Evolutionary conservation across 2,888 invertebrate species (phyloP), one percentile per base, ranked within the genome.

Genomic region (Ennomos fuscantarius): DNA sequence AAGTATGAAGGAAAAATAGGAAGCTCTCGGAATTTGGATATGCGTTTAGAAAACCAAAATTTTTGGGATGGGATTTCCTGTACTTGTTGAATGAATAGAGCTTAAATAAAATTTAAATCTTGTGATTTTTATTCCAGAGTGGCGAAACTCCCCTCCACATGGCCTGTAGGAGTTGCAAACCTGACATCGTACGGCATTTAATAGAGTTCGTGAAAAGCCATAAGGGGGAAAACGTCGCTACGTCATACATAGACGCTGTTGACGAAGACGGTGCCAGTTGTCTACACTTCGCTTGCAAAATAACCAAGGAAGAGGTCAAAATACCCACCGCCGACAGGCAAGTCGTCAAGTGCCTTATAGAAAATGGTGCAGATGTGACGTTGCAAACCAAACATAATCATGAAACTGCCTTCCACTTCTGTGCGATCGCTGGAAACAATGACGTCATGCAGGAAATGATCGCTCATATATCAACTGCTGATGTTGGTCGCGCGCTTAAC

Each of bases 81-180:
- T 15, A 15, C n/a, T n/a, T n/a, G n/a, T n/a, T n/a, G n/a, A n/a
- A n/a, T n/a, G n/a, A n/a, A n/a, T n/a, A n/a, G n/a, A n/a, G n/a
- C n/a, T n/a, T n/a, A n/a, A n/a, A n/a, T n/a, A n/a, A n/a, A n/a
- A n/a, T n/a, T n/a, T n/a, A n/a, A n/a, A n/a, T n/a, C n/a, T n/a
- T n/a, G n/a, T n/a, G n/a, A 33, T 31, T 41, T 37, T 32, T 2
- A 31, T 74, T 71, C 8, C 80, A 98, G 98, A 94, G 93, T 75
- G 98, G 99, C 1, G 99, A 99, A 92, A 99, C 99, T 0, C 97
- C 99, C 0, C 93, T 99, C 11, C 99, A 99, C 79, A 94, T 99
- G 82, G 99, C 99, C 2, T 97, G 98, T 74, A 94, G 97, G 62
- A 95, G 96, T 59, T 97, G 97, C 78, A 94, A 95, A 67, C 96